A percentile compares a stretch with the other conserved stretches of the same genome.
Conservation (phyloP, 1,140 invertebrate genomes). For the Bombus confusus region DNA sequence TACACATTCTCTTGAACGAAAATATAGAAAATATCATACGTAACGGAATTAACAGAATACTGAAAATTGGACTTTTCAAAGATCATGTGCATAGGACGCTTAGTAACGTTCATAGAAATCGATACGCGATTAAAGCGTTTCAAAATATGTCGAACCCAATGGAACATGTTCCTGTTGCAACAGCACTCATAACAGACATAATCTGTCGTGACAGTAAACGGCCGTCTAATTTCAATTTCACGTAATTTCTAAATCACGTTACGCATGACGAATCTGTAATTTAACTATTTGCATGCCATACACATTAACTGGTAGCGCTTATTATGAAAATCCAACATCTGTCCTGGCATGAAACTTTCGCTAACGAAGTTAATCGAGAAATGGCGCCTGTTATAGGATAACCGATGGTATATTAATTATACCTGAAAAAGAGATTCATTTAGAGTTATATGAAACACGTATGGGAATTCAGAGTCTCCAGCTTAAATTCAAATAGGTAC, state of each 20-base stretch:
- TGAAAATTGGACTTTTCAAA: too few relatives aligned
- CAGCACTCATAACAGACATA: too few relatives aligned
- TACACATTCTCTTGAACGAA: too few relatives aligned
- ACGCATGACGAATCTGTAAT: constrained; percentile 34
- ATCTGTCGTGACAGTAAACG: background rate
- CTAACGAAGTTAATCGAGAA: constrained; percentile 51
- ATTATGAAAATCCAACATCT: constrained; percentile 56
- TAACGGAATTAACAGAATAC: too few relatives aligned
- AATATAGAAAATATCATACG: too few relatives aligned
- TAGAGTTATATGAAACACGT: too few relatives aligned
- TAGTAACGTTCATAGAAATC: too few relatives aligned
- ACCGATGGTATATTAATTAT: background rate
- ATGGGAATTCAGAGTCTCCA: too few relatives aligned
- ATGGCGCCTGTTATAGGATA: background rate
- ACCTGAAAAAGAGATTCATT: background rate
- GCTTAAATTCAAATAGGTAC: too few relatives aligned
- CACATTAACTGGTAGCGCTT: background rate
- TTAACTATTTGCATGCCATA: constrained; percentile 26
- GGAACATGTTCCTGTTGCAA: background rate
- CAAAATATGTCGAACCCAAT: background rate
- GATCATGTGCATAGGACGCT: too few relatives aligned
- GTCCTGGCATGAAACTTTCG: constrained; percentile 30
- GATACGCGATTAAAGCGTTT: too few relatives aligned
- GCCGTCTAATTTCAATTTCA: constrained; percentile 12
- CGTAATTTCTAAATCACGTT: constrained; percentile 8